Conservation (phyloP, 2,888 invertebrate species). For the Heliconius aoede region DNA sequence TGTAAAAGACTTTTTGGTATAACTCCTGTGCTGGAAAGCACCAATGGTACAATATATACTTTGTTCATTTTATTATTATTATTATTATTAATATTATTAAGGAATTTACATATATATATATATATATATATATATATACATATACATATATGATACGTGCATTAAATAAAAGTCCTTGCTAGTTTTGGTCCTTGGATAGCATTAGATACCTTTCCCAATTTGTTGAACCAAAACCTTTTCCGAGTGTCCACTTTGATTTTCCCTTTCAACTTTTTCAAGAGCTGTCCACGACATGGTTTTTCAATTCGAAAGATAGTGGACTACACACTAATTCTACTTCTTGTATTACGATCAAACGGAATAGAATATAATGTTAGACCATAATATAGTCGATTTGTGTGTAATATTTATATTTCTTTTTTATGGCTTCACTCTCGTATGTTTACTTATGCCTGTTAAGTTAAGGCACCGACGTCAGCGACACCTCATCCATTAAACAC, state of each 20-base stretch:
- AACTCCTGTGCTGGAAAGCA: no score
- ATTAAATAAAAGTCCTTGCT: not conserved
- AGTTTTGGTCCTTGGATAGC: not conserved
- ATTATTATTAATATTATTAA: no score
- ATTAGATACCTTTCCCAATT: slow-evolving; percentile 50
- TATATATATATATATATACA: not conserved
- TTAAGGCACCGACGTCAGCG: no score
- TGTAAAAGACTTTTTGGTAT: no score
- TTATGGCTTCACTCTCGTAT: no score
- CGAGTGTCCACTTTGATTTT: slow-evolving; percentile 68
- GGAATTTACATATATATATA: not conserved
- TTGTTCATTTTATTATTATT: no score
- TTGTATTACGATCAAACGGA: slow-evolving; percentile 25
- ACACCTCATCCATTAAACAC: no score
- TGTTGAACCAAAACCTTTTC: slow-evolving; percentile 52
- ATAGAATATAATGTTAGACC: slow-evolving; percentile 7
- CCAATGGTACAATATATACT: no score
- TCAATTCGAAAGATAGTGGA: slow-evolving; percentile 74
- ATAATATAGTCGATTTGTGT: not conserved
- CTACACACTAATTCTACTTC: slow-evolving; percentile 52
- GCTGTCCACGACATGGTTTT: slow-evolving; percentile 67
- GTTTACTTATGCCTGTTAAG: no score
- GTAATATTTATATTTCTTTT: not conserved
- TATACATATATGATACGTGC: no score
- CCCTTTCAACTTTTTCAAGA: slow-evolving; percentile 64